Evolutionary conservation across 2,888 invertebrate species (phyloP), one percentile per base, ranked within the genome.

Genomic region (Brachyptera risi): DNA sequence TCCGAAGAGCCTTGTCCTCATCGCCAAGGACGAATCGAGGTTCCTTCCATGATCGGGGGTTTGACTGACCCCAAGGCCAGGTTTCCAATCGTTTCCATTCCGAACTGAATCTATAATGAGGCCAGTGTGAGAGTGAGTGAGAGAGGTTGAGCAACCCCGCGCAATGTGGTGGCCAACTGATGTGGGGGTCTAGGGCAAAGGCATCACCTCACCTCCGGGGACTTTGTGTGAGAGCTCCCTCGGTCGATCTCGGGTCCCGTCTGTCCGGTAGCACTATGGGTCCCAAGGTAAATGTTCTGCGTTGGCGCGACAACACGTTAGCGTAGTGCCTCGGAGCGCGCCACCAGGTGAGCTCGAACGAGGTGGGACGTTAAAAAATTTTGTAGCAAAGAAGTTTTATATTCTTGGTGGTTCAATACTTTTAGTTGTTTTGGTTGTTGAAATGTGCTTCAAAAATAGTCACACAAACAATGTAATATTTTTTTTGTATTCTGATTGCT

Each of bases 1-100:
- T 75, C 74, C 75, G 75, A 75, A 75, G 75, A 75, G 75, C 71
- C 73, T 69, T 72, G 72, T 73, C 75, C n/a, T 75, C 75, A 75
- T 75, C 74, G 70, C 74, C 73, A 72, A 72, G 75, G 75, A 75
- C 72, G 74, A 72, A 71, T 70, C 61, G 59, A n/a, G 50, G 50
- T 31, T 51, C 50, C 35, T 37, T 17, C 54, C 21, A 17, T 37
- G 23, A 21, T 37, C 17, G 19, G 54, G 23, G 54, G 54, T 54
- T 17, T 47, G 19, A 54, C 35, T 35, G 37, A 7, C 19, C 5
- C 21, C 15, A 44, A 21, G n/a, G n/a, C n/a, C n/a, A n/a, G 44
- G 54, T 54, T 21, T 54, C 54, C 54, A 31, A 35, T 54, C 35
- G 37, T 35, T 54, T 27, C 54, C 54, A 37, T 27, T 51, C 50